Percentiles rank a stretch among this genome's conserved stretches.
Evolutionary conservation across 2,113 vertebrate genomes (phyloP).

Genomic region (Sclerurus mexicanus): DNA sequence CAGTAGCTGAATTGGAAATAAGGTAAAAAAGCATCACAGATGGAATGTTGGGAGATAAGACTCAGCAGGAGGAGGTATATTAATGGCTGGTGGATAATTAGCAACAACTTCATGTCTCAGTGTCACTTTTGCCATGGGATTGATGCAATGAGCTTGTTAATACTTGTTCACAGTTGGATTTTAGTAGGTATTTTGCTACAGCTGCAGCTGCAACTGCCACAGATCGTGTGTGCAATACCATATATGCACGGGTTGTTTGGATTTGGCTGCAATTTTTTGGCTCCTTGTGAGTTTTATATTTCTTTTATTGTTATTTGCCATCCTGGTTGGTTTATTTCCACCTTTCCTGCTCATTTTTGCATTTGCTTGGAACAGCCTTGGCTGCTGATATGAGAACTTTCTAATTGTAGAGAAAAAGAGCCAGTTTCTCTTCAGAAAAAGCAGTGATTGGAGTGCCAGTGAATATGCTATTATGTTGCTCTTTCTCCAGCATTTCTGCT

Average conservation of each 20-base stretch:
- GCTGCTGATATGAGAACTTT: background rate
- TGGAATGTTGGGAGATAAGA: slow-evolving; percentile 1
- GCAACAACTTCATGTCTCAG: slow-evolving; percentile 26
- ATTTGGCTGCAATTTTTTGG: slow-evolving; percentile 12
- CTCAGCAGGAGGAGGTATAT: slow-evolving; percentile 39
- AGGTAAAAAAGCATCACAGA: slow-evolving; percentile 21
- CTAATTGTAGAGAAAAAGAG: background rate
- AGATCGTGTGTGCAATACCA: background rate
- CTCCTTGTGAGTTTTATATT: slow-evolving; percentile 1
- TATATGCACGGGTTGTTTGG: background rate
- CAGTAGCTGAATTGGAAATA: slow-evolving; percentile 29
- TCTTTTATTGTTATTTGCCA: slow-evolving; percentile 2
- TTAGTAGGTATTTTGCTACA: slow-evolving; percentile 33
- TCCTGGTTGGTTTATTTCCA: slow-evolving; percentile 19
- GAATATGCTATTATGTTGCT: background rate
- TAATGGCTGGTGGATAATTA: slow-evolving; percentile 58
- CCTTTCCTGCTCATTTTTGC: background rate
- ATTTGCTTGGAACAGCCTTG: slow-evolving; percentile 10
- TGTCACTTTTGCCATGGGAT: slow-evolving; percentile 59
- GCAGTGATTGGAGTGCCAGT: background rate
- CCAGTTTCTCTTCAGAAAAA: background rate
- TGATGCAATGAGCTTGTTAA: slow-evolving; percentile 57
- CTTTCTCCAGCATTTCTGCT: background rate
- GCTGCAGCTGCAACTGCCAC: slow-evolving; percentile 19
- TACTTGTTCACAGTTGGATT: slow-evolving; percentile 61